Base-by-base conservation (phyloP, 2,888 invertebrate species). In the Sminthurides aquaticus region DNA sequence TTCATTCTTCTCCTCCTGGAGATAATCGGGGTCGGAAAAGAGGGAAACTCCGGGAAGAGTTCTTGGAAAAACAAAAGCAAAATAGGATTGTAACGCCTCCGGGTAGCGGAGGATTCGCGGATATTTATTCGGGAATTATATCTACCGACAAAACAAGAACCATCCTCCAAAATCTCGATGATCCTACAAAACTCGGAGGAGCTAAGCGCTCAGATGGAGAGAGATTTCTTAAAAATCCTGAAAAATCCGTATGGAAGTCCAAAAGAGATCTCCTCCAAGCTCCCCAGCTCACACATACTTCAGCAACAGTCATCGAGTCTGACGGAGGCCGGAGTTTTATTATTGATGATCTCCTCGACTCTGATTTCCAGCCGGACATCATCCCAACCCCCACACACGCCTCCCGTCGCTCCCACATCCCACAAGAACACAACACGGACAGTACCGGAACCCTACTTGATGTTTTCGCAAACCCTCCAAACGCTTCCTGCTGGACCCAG, bases 401-500 rank as follows among this genome's bases (percentile, higher is more conserved):
- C 3, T 15, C 22, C 22, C 25, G 26, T 49, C 27, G 49, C 3
- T 18, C n/a, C 24, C 24, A 25, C 43, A 18, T 43, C 24, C 43
- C 22, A 34, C 18, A 25, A 3, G 15, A 5, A n/a, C 24, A 22
- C 8, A 28, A 3, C 5, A 49, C 25, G 48, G 25, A 49, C 25
- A 25, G 28, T 5, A 15, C 22, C 5, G 20, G 3, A 5, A 20
- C 15, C 20, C 20, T 52, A 8, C 22, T 52, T 5, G 71, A 66
- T 49, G 24, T 71, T 24, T 48, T 73, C 25, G 70, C 72, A 24
- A 69, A 66, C 62, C 65, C 71, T 20, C 67, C 68, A 25, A 74
- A 73, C 63, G 62, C 71, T 54, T 71, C 72, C 1, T 75, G 74
- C 60, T 73, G 70, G 71, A 66, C 62, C 5, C 34, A 65, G 2